These are phyloP conservation scores for Sycophaga agraensis DNA, from an alignment of 1,140 invertebrate genomes.

Conservation along the genomic window DNA sequence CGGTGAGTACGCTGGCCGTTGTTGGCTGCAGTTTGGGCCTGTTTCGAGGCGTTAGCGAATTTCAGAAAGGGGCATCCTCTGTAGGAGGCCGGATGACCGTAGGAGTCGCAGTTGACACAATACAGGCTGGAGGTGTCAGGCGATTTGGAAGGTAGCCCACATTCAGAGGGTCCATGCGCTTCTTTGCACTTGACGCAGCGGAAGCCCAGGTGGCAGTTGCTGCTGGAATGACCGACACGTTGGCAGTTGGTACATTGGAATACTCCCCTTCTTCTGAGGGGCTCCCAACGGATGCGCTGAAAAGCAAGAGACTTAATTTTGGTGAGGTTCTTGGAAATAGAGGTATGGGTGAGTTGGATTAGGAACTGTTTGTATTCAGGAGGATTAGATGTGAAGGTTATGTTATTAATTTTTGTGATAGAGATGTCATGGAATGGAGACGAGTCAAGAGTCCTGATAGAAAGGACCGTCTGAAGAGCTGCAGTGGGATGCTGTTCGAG, in stretches of 20 bases:
- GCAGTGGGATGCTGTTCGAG: background rate
- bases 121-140: background rate
- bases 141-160: background rate
- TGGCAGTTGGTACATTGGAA: conserved; percentile 24
- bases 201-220: background rate
- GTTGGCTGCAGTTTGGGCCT: background rate
- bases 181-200: conserved; percentile 21
- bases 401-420: background rate
- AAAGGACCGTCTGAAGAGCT: background rate
- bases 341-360: background rate
- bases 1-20: background rate
- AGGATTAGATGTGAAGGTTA: background rate
- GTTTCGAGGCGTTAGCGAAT: background rate
- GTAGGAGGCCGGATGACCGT: conserved; percentile 36
- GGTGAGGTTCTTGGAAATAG: background rate
- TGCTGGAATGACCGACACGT: conserved; percentile 16
- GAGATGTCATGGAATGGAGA: background rate
- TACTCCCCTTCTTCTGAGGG: background rate
- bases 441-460: too few relatives aligned
- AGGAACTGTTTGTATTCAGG: background rate
- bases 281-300: background rate
- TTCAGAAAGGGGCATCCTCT: conserved; percentile 30
- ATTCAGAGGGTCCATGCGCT: background rate
- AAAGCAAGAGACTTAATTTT: background rate
- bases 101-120: conserved; percentile 29